Conservation (phyloP, 2,113 vertebrate genomes). For the Chaetura pelagica region DNA sequence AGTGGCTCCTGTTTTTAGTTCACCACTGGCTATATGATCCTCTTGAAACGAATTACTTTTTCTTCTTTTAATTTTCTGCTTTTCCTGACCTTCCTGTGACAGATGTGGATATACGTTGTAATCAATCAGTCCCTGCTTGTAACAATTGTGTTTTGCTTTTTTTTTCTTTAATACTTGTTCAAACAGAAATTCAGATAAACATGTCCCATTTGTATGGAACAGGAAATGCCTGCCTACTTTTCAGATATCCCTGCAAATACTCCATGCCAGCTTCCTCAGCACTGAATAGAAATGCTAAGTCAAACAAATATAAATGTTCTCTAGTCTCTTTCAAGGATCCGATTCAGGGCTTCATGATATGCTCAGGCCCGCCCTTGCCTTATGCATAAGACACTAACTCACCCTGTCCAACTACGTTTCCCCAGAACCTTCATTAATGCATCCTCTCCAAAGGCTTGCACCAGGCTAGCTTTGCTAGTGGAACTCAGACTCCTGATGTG, state of each 20-base stretch:
- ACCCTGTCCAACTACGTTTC: accelerated
- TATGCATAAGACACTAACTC: neutral
- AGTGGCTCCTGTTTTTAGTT: neutral
- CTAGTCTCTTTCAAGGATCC: neutral
- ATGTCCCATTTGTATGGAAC: slow-evolving; percentile 73
- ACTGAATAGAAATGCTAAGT: neutral
- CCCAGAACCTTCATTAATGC: neutral
- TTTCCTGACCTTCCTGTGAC: slow-evolving; percentile 66
- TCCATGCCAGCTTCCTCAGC: slow-evolving; percentile 48
- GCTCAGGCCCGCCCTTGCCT: neutral
- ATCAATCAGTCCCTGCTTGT: slow-evolving; percentile 74
- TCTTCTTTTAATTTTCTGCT: slow-evolving; percentile 22
- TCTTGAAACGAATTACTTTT: neutral
- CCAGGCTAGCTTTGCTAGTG: no score
- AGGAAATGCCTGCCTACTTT: slow-evolving; percentile 78
- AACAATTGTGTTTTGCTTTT: slow-evolving; percentile 21
- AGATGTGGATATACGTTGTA: slow-evolving; percentile 67
- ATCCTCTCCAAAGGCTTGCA: accelerated
- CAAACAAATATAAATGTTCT: slow-evolving; percentile 12
- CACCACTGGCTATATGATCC: neutral
- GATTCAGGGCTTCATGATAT: neutral
- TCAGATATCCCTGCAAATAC: slow-evolving; percentile 76
- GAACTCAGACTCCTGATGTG: neutral
- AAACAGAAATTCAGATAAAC: slow-evolving; percentile 82
- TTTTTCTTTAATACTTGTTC: slow-evolving; percentile 77